Evolutionary conservation across 2,113 vertebrate genomes (phyloP).

Genomic region (Channa maculata): DNA sequence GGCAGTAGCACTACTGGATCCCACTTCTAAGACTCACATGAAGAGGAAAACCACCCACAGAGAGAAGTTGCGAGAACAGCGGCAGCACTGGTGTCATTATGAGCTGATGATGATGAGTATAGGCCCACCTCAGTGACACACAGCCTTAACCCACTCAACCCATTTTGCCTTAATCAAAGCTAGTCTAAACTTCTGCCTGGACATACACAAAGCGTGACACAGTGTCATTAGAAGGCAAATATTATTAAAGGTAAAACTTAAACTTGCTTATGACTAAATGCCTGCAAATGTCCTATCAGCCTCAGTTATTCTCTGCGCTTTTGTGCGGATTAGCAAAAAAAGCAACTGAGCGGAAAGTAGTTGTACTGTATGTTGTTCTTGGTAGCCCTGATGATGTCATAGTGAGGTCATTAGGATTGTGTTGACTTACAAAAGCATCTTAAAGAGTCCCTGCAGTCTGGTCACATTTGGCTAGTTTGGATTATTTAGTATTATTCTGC

Average conservation of each 20-base stretch:
- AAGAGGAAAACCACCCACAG: slow-evolving; percentile 71
- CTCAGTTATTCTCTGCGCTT: background rate
- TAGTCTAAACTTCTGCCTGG: slow-evolving; percentile 52
- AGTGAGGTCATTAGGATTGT: background rate
- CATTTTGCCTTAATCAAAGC: slow-evolving; percentile 53
- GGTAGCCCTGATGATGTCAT: background rate
- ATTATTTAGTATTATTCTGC: no score
- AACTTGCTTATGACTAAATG: background rate
- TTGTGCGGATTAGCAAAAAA: no score
- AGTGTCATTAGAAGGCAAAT: background rate
- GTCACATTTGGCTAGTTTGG: no score
- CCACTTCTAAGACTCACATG: slow-evolving; percentile 39
- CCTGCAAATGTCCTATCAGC: no score
- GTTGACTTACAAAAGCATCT: background rate
- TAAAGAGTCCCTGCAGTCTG: no score
- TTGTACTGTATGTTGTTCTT: no score
- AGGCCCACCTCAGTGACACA: slow-evolving; percentile 52
- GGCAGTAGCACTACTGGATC: slow-evolving; percentile 50
- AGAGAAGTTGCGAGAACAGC: slow-evolving; percentile 57
- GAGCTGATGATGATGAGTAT: slow-evolving; percentile 57
- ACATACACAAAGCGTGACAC: slow-evolving; percentile 35
- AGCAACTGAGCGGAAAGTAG: no score
- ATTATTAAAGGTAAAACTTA: background rate
- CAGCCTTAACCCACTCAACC: slow-evolving; percentile 56
- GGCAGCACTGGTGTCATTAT: slow-evolving; percentile 57